A percentile compares a stretch with the other conserved stretches of the same genome.
Conservation (phyloP, 2,888 invertebrate genomes). For the Julus scandinavius region DNA sequence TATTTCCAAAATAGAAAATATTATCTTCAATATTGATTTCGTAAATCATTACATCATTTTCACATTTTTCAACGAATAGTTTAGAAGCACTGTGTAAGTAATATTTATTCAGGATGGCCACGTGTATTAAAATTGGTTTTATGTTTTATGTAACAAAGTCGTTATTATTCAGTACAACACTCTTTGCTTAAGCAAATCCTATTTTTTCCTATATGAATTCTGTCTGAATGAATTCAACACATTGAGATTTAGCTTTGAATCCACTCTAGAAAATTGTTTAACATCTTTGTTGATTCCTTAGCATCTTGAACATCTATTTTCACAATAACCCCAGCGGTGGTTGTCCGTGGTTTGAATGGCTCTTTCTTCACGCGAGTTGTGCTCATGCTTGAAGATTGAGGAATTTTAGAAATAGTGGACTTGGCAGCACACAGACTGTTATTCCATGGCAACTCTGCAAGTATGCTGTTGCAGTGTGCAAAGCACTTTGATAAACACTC, state of each 20-base stretch:
- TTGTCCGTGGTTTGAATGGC: background rate
- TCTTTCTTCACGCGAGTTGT: background rate
- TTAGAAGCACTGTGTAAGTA: no score
- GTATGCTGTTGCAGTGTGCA: background rate
- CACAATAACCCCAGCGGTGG: background rate
- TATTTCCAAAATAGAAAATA: no score
- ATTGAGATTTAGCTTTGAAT: background rate
- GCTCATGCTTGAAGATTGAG: conserved; percentile 8
- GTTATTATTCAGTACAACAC: background rate
- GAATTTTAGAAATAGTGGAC: conserved; percentile 18
- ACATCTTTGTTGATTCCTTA: background rate
- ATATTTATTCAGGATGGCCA: no score
- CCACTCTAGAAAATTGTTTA: background rate
- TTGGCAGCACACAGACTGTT: background rate
- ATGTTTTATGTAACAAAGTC: background rate
- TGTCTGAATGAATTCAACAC: background rate
- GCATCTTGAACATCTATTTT: conserved; percentile 14
- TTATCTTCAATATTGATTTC: no score
- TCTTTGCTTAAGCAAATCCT: background rate
- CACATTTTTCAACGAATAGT: no score
- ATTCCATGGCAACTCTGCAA: background rate
- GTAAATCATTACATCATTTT: no score
- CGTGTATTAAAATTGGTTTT: background rate
- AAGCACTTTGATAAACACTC: conserved; percentile 45
- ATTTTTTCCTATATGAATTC: background rate